phyloP scores from a whole-genome alignment of 2,888 invertebrate species.

The Mantis religiosa region DNA sequence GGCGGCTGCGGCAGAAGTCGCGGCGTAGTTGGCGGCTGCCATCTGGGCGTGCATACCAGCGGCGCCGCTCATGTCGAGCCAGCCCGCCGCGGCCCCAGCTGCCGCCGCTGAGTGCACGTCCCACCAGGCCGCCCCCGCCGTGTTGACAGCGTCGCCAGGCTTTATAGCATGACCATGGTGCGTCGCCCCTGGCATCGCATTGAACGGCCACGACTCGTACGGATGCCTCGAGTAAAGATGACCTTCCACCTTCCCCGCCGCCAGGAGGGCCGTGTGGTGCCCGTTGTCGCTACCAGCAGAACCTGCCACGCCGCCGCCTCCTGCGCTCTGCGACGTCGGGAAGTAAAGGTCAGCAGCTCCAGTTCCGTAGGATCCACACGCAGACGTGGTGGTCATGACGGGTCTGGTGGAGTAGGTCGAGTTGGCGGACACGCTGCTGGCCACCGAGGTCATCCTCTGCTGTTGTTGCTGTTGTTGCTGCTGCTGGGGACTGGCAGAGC shows the following conservation, averaged over 20 bases:
- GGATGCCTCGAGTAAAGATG: slow-evolving; percentile 89
- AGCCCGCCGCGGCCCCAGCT: slow-evolving; percentile 60
- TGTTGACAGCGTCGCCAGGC: slow-evolving; percentile 70
- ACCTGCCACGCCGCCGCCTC: slow-evolving; percentile 48
- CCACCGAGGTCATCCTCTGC: slow-evolving; percentile 45
- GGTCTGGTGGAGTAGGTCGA: slow-evolving; percentile 53
- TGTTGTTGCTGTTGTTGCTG: slow-evolving; percentile 48
- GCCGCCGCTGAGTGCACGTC: slow-evolving; percentile 82
- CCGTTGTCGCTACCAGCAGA: not conserved
- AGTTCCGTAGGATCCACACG: slow-evolving; percentile 56
- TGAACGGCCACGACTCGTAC: slow-evolving; percentile 95
- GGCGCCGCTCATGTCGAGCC: slow-evolving; percentile 84
- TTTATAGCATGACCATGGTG: slow-evolving; percentile 70
- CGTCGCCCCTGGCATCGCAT: slow-evolving; percentile 74
- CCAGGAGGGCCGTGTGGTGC: slow-evolving; percentile 7
- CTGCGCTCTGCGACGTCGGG: slow-evolving; percentile 61
- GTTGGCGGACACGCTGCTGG: slow-evolving; percentile 43
- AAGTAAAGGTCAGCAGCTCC: slow-evolving; percentile 88
- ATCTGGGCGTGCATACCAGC: slow-evolving; percentile 74
- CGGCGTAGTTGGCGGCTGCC: slow-evolving; percentile 77
- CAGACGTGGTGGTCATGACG: slow-evolving; percentile 60
- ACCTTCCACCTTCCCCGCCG: slow-evolving; percentile 53
- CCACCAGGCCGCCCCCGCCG: slow-evolving; percentile 72
- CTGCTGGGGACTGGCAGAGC: slow-evolving; percentile 35
- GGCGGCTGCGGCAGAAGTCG: slow-evolving; percentile 44